Evolutionary conservation across 2,797 vertebrate species (phyloP), one percentile per base, ranked within the genome.

Genomic region (Nasua narica): DNA sequence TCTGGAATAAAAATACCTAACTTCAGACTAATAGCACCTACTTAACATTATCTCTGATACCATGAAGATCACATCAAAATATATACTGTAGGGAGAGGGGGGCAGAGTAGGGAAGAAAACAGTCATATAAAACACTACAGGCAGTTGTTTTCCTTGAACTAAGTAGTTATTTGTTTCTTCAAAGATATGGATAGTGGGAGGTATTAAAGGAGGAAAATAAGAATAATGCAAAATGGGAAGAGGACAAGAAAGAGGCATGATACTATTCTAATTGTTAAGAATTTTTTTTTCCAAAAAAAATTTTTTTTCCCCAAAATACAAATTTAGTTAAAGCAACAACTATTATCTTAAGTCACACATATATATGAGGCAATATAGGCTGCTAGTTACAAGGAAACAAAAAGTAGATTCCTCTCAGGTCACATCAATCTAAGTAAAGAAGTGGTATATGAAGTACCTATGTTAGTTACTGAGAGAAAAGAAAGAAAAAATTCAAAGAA

Each of bases 1-100:
- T 23, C 81, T 90, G 35, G 54, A 90, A 46, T 85, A 50, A 86
- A 94, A 92, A 21, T 50, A 95, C 40, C 25, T 56, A 82, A 96
- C 67, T 16, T 94, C 35, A 94, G 10, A 65, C 25, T 69, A 69
- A 4, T 69, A 85, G 23, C 48, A 89, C 23, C 5, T 87, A 37
- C 32, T n/a, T 56, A 67, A 78, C 37, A 88, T 89, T 70, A 69
- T 88, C 48, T 92, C 48, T 46, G 18, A 70, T 21, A 89, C 9
- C n/a, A 62, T 29, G 21, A 70, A 70, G 19, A 90, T 29, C 37
- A 87, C 9, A 84, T 29, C 25, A 56, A 90, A 93, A 83, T 82
- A 86, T 6, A 29, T 29, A 48, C 46, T 35, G 58, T 16, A 35
- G 40, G 46, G 25, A 77, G 13, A 25, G 23, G 9, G 2, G 35